Base-by-base conservation (phyloP, 1,140 invertebrate species). In the Pentalonia nigronervosa region DNA sequence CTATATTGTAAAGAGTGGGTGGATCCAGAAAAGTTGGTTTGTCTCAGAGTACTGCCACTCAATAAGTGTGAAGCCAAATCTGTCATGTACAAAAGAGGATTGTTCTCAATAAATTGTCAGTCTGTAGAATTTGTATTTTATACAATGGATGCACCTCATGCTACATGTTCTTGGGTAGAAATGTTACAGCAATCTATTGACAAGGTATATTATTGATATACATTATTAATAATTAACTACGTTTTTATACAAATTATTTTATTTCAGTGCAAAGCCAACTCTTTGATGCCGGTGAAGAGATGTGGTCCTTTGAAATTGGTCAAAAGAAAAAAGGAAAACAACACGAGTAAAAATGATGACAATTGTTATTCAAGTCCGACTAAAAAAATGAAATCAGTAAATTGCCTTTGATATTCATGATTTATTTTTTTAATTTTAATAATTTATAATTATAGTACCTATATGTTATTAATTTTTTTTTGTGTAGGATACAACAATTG, bases 41-140 rank as follows among this genome's bases (percentile, higher is more conserved):
- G 96, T 93, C 96, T 95, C 93, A 96, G 96, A 94, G 96, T 97
- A 90, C 95, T 97, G 91, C 96, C 96, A 0, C 94, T 97, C 7
- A 96, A 96, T 93, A 97, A 97, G 94, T 97, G 96, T 94, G 96
- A 95, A 94, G 95, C 97, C 0, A 95, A 95, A 91, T 95, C 96
- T 81, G 95, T 96, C 93, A 94, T 96, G n/a, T 96, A 95, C 30
- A 94, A 95, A 93, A 95, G 95, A 93, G 95, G 96, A 25, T 95
- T 96, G 50, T 96, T 97, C 91, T 96, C 96, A 94, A 94, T 97
- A 4, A 95, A 95, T 0, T 97, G 96, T 93, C 95, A 96, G 94
- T 95, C 96, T 60, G 96, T 97, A 93, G 95, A 95, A 53, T 95
- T 97, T 1, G 95, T 96, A 76, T 95, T 97, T 36, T 96, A 96